These are phyloP conservation scores for Achlya flavicornis DNA, from an alignment of 2,888 invertebrate genomes.

Conservation along the genomic window DNA sequence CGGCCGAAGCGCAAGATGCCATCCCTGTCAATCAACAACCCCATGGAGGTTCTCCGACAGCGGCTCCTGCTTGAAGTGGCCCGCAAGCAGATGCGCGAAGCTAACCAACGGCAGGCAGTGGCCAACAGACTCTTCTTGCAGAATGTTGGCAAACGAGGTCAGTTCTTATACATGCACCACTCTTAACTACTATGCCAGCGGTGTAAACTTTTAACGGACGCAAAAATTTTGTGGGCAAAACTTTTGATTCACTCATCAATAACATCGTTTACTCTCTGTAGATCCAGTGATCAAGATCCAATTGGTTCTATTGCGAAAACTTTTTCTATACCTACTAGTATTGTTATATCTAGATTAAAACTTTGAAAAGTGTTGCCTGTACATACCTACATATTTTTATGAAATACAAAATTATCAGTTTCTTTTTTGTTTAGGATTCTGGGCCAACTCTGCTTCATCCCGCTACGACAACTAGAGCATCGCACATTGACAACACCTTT, in stretches of 20 bases:
- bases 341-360: too few relatives aligned
- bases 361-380: too few relatives aligned
- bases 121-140: constrained; percentile 90
- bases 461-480: constrained; percentile 72
- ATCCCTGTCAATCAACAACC: constrained; percentile 93
- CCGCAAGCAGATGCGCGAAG: constrained; percentile 91
- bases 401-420: too few relatives aligned
- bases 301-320: too few relatives aligned
- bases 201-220: neutral
- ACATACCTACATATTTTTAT: too few relatives aligned
- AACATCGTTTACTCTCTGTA: too few relatives aligned
- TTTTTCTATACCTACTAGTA: too few relatives aligned
- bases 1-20: constrained; percentile 86
- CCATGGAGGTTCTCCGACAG: constrained; percentile 93
- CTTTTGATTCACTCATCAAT: too few relatives aligned
- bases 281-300: too few relatives aligned
- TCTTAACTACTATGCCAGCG: neutral
- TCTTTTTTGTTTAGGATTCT: constrained; percentile 60
- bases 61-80: constrained; percentile 92
- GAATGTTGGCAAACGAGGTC: constrained; percentile 89
- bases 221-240: neutral
- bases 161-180: constrained; percentile 18
- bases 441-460: constrained; percentile 62
- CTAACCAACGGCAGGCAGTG: constrained; percentile 87
- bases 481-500: constrained; percentile 40